Evolutionary conservation across 2,888 invertebrate species (phyloP), one percentile per base, ranked within the genome.

Genomic region (Operophtera brumata): DNA sequence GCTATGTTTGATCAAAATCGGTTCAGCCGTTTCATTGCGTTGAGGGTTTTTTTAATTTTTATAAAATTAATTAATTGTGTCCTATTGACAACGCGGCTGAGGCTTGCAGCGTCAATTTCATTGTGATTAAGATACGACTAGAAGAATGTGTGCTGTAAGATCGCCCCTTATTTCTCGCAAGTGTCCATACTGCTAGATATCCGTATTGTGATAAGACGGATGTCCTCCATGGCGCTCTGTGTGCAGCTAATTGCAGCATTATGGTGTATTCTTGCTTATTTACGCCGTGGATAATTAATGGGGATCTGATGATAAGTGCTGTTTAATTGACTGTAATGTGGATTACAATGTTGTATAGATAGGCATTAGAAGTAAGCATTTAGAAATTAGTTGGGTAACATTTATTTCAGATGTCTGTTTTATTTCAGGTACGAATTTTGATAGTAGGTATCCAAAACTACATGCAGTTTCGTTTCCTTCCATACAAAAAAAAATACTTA

Each of bases 191-290:
- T 54, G 54, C 9, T 36, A 28, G 39, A 8, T 12, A 39, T 39
- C 6, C 39, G 6, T 39, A 42, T 14, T 50, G 55, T 50, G 55
- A 50, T 12, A 55, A 55, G 56, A 56, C 47, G 56, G 60, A 57
- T 61, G 55, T 60, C 63, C 63, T 60, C 66, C 47, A 61, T 58
- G 61, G 59, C 51, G 65, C 69, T n/a, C n/a, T 67, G 66, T 67
- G 67, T 63, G 66, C 65, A 69, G 72, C 75, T 77, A 78, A 78
- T 77, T 78, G 74, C 73, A 65, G 66, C 70, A 74, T 76, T 73
- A 71, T 67, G 65, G 70, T 52, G 65, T 67, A 65, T 68, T 70
- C 67, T 66, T 69, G 69, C 69, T 73, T 71, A 73, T 74, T 75
- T 69, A 73, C 72, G 54, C 66, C 61, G 50, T 61, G 54, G 62